phyloP scores from a whole-genome alignment of 2,797 vertebrate genomes.

The Pseudochirops cupreus region DNA sequence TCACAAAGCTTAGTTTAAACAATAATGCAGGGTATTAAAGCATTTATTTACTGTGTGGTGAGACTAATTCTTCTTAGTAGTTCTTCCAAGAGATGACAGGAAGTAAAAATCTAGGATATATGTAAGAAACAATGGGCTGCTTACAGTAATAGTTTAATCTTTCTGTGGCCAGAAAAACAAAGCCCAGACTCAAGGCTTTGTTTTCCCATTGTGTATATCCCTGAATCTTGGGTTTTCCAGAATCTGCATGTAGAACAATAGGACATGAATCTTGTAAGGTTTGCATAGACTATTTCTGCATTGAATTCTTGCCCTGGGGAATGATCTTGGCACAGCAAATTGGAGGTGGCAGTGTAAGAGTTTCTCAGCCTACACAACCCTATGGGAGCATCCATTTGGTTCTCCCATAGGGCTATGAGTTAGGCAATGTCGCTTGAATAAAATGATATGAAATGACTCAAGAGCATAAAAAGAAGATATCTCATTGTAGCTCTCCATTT shows the following conservation, averaged over 20 bases:
- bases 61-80: conserved; percentile 64
- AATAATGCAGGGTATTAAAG: conserved; percentile 58
- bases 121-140: conserved; percentile 47
- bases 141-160: conserved; percentile 66
- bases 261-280: conserved; percentile 29
- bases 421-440: conserved; percentile 34
- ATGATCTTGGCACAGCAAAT: background rate
- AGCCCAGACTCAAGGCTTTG: conserved; percentile 62
- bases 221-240: conserved; percentile 42
- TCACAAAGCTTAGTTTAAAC: conserved; percentile 73
- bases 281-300: conserved; percentile 33
- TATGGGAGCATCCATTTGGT: conserved; percentile 6
- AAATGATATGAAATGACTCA: conserved; percentile 54
- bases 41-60: conserved; percentile 30
- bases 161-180: conserved; percentile 28
- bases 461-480: conserved; percentile 31
- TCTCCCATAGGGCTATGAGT: conserved; percentile 9
- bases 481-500: background rate
- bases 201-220: conserved; percentile 64
- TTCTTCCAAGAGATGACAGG: conserved; percentile 56
- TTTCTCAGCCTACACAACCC: background rate
- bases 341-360: background rate
- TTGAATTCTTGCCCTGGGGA: conserved; percentile 1
- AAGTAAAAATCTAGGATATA: conserved; percentile 65
- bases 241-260: conserved; percentile 45